Percentiles rank a stretch among this genome's conserved stretches.
Evolutionary conservation across 2,113 vertebrate genomes (phyloP).

Genomic region (Muntiacus muntjak): DNA sequence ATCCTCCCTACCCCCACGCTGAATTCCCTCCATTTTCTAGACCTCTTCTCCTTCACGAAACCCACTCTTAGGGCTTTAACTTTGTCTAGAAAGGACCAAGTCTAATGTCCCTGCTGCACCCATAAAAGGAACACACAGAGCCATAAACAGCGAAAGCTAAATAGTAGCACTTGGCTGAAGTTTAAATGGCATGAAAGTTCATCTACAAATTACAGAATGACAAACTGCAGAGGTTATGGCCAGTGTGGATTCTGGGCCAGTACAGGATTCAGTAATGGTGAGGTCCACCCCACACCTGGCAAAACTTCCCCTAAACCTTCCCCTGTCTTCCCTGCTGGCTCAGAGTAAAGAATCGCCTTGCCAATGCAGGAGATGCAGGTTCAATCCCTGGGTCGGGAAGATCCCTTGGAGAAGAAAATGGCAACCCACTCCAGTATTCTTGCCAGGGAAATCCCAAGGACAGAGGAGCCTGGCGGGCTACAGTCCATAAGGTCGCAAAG

Average conservation of each 20-base stretch:
- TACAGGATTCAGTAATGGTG: not conserved
- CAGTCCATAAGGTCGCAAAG: not conserved
- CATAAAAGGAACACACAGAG: not conserved
- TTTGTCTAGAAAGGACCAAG: not conserved
- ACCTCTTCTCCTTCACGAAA: not conserved
- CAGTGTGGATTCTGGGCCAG: not conserved
- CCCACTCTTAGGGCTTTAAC: not conserved
- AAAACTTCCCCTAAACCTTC: not conserved
- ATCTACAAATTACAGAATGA: not conserved
- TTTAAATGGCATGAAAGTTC: not conserved
- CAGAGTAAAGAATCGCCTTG: not conserved
- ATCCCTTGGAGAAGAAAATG: not conserved
- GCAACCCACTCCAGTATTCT: not conserved
- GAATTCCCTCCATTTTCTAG: not conserved
- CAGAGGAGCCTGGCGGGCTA: not conserved
- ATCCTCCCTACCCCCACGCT: fast-evolving
- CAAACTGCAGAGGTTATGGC: not conserved
- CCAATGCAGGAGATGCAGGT: not conserved
- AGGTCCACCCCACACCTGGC: not conserved
- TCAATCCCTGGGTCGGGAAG: not conserved
- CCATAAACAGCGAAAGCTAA: not conserved
- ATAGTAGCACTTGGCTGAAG: not conserved
- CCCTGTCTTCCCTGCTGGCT: not conserved
- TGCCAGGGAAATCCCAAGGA: not conserved
- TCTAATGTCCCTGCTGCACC: not conserved